phyloP scores from a whole-genome alignment of 1,140 invertebrate species.

The Cepaea nemoralis region DNA sequence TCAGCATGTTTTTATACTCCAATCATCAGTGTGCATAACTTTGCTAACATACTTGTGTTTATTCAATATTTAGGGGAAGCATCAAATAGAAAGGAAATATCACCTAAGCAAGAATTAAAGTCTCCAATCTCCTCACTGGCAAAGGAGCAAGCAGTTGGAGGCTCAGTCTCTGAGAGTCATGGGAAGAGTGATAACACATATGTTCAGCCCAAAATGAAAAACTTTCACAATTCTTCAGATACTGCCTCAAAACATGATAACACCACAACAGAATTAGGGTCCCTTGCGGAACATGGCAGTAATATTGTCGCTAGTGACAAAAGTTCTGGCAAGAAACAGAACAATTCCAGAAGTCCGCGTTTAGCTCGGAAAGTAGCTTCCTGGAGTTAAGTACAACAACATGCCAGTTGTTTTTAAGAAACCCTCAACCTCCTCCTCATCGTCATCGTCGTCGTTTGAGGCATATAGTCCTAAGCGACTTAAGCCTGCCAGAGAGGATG shows the following conservation, averaged over 20 bases:
- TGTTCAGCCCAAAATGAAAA: neutral
- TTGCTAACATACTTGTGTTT: no score
- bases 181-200: neutral
- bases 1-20: no score
- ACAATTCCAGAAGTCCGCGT: slow-evolving; percentile 16
- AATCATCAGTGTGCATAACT: no score
- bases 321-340: slow-evolving; percentile 1
- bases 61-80: neutral
- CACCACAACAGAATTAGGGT: neutral
- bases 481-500: neutral
- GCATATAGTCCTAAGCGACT: slow-evolving; percentile 19
- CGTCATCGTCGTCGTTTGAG: slow-evolving; percentile 32
- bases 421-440: neutral
- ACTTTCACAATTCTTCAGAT: slow-evolving; percentile 35
- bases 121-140: neutral
- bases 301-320: neutral
- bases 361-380: slow-evolving; percentile 2
- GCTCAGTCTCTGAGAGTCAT: neutral
- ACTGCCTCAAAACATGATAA: neutral
- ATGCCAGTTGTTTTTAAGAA: slow-evolving; percentile 11
- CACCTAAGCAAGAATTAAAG: slow-evolving; percentile 46
- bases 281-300: neutral
- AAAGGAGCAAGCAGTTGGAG: slow-evolving; percentile 33
- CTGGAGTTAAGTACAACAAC: slow-evolving; percentile 22
- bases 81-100: slow-evolving; percentile 48